Evolutionary conservation across 1,140 invertebrate species (phyloP), one percentile per base, ranked within the genome.

Genomic region (Eueides isabella): DNA sequence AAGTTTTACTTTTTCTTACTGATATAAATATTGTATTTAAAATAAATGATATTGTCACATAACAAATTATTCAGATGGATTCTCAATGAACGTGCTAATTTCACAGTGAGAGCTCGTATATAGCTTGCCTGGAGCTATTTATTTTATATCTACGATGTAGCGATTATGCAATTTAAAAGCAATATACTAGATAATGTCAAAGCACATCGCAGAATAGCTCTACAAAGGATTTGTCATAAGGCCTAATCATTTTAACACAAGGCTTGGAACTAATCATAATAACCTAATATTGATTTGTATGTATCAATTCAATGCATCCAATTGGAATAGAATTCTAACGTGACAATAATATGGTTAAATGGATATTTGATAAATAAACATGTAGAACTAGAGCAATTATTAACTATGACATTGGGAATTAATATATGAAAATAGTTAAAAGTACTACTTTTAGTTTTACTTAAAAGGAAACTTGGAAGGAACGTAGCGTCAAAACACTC

Each of bases 221-320:
- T 26, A 67, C 71, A 72, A 72, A 72, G 71, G 71, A 72, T 72
- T 72, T 61, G 71, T 72, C 63, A 67, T 9, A 30, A 67, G 64
- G 61, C 30, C 31, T 72, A 72, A 72, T 35, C 31, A 35, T 55
- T 72, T 72, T 67, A 72, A 26, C 23, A 35, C 35, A 55, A 28
- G 67, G 71, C 65, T 72, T 67, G 62, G 48, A 61, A 31, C 26
- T 67, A 67, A 72, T 72, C 35, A 67, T 67, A 72, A 67, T 67
- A 72, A 72, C 61, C 48, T 72, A 61, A 64, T 71, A 55, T 28
- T 16, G 29, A 67, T 67, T 29, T 30, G 26, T 7, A 55, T 26
- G 48, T 11, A 26, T 55, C 48, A 23, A 67, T 48, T 67, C 55
- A 48, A 7, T 55, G 41, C 28, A 67, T 48, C 2, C 9, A n/a